Base-by-base conservation (phyloP, 2,113 vertebrate species). In the Onychostoma macrolepis region DNA sequence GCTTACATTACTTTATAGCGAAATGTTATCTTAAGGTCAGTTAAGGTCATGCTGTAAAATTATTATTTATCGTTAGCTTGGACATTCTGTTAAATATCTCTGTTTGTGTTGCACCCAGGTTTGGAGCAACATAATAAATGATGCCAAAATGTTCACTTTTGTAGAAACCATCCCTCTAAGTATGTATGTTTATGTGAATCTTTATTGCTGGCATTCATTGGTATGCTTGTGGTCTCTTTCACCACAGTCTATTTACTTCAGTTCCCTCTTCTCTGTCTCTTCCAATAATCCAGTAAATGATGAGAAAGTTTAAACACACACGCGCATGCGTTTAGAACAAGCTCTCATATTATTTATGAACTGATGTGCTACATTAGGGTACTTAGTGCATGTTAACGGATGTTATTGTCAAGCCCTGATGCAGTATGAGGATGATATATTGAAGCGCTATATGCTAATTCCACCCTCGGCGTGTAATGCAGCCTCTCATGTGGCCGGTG, bases 341-440 rank as follows among this genome's bases (percentile, higher is more conserved):
- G 97, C 93, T 95, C 96, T 99, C 97, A 96, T 98, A 98, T 99
- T 99, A 99, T 99, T 99, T 99, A 99, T 99, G 97, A 99, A 99
- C 96, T 98, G 97, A 98, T 99, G 97, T 97, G 97, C 97, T 98
- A 96, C 97, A 97, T 99, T 98, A 98, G 97, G 97, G 97, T 99
- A 96, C 97, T 99, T 99, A 99, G 96, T 92, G 95, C 97, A 96
- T 99, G 98, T 99, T 99, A 99, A 99, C 98, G 99, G 97, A 97
- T 96, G 97, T 97, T 98, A 98, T 98, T 99, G 98, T 99, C 97
- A 97, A 96, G 94, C 95, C 94, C 96, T 94, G 96, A 97, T 96
- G 96, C 95, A 91, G 95, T 94, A 95, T 94, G 93, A 93, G 88
- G 94, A 97, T 98, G 98, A 99, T 99, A 97, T 99, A 99, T 99